Conservation (phyloP, 1,140 invertebrate species). For the Matsumurasca onukii region DNA sequence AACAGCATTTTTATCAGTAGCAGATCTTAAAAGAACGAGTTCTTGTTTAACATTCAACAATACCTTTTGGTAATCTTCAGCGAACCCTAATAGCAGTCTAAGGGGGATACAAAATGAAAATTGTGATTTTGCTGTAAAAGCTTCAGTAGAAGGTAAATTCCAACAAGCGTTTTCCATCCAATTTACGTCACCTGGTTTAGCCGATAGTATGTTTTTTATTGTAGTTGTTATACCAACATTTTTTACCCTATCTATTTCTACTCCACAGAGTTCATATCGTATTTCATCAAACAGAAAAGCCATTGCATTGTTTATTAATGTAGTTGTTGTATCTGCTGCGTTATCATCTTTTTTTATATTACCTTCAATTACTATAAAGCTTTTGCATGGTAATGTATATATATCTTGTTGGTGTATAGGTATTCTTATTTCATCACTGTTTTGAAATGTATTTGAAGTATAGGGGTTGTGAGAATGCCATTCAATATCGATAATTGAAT, state of each 20-base stretch:
- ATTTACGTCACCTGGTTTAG: slow-evolving; percentile 37
- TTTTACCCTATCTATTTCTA: slow-evolving; percentile 49
- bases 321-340: neutral
- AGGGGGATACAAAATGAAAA: slow-evolving; percentile 49
- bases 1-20: slow-evolving; percentile 41
- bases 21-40: slow-evolving; percentile 47
- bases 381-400: slow-evolving; percentile 44
- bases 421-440: slow-evolving; percentile 42
- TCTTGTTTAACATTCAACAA: slow-evolving; percentile 51
- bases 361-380: slow-evolving; percentile 45
- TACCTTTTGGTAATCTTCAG: slow-evolving; percentile 52
- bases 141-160: slow-evolving; percentile 25
- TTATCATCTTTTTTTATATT: slow-evolving; percentile 19
- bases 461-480: slow-evolving; percentile 46
- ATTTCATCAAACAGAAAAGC: slow-evolving; percentile 51
- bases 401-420: slow-evolving; percentile 47
- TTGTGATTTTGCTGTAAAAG: slow-evolving; percentile 14
- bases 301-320: slow-evolving; percentile 27
- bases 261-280: slow-evolving; percentile 49
- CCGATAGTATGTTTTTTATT: slow-evolving; percentile 48
- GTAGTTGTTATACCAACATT: slow-evolving; percentile 47
- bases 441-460: slow-evolving; percentile 41
- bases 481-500: slow-evolving; percentile 45
- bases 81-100: slow-evolving; percentile 48
- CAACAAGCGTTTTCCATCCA: slow-evolving; percentile 42